Percentiles rank a stretch among this genome's conserved stretches.
phyloP scores from a whole-genome alignment of 2,888 invertebrate genomes.

The Halictus ligatus region DNA sequence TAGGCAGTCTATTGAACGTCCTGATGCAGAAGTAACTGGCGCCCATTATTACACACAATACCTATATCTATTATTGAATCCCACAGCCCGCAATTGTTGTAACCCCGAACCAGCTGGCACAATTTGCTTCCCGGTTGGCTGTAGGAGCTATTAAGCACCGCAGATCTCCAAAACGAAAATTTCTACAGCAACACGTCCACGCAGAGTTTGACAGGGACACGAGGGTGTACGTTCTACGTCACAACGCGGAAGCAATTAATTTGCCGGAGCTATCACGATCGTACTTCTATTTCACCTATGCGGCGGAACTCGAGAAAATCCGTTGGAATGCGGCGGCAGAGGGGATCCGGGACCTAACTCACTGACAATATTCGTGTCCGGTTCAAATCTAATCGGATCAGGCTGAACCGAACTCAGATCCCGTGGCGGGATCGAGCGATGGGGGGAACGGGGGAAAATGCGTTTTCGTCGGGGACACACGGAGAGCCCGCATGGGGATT shows the following conservation, averaged over 20 bases:
- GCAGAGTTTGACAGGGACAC: neutral
- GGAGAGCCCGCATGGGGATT: conserved; percentile 14
- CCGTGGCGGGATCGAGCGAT: neutral
- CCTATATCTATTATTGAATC: neutral
- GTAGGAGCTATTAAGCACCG: neutral
- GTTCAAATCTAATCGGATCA: conserved; percentile 16
- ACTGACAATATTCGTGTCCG: conserved; percentile 10
- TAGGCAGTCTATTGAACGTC: neutral
- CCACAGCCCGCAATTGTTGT: neutral
- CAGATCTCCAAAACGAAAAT: neutral
- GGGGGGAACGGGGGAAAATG: neutral
- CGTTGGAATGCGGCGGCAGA: neutral
- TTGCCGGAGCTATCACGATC: neutral
- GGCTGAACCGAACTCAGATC: conserved; percentile 11
- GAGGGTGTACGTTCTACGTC: neutral
- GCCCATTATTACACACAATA: neutral
- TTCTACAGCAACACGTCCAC: neutral
- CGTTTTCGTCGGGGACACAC: neutral
- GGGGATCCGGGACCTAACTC: neutral
- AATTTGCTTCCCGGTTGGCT: neutral
- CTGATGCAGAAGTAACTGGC: neutral
- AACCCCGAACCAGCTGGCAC: too few species aligned
- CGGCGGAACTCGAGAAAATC: neutral
- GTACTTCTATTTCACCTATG: neutral
- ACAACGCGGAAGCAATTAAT: neutral